Evolutionary conservation across 1,140 invertebrate species (phyloP).

Genomic region (Amyelois transitella): DNA sequence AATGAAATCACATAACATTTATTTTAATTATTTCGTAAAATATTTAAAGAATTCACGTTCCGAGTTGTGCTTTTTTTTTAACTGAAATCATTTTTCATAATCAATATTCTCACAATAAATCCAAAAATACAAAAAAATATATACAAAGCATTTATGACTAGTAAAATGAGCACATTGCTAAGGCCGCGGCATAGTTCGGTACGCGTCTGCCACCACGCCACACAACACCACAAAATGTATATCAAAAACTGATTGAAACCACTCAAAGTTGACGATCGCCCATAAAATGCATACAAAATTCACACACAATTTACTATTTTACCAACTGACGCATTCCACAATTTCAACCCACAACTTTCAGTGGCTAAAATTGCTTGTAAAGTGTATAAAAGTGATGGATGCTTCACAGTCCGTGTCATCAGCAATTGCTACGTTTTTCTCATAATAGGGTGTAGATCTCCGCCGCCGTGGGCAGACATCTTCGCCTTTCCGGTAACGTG

Average conservation of each 20-base stretch:
- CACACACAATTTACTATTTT: conserved; percentile 20
- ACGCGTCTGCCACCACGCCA: conserved; percentile 39
- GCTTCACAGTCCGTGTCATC: not conserved
- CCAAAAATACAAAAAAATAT: conserved; percentile 62
- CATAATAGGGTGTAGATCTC: conserved; percentile 57
- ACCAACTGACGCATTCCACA: conserved; percentile 6
- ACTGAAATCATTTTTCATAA: conserved; percentile 52
- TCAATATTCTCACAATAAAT: conserved; percentile 34
- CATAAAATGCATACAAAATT: conserved; percentile 6
- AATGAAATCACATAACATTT: conserved; percentile 38
- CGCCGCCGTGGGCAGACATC: conserved; percentile 57
- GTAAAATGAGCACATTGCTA: conserved; percentile 55
- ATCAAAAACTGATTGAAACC: conserved; percentile 36
- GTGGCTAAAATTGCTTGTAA: conserved; percentile 16
- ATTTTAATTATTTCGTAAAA: conserved; percentile 30
- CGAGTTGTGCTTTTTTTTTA: conserved; percentile 32
- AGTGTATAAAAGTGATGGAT: conserved; percentile 10
- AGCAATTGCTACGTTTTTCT: conserved; percentile 44
- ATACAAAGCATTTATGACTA: conserved; percentile 69
- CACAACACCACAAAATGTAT: conserved; percentile 39
- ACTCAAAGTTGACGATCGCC: conserved; percentile 20
- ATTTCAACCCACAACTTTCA: conserved; percentile 18
- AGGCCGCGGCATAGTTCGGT: conserved; percentile 38
- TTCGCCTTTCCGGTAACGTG: conserved; percentile 43
- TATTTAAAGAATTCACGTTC: conserved; percentile 41